Evolutionary conservation across 2,797 vertebrate genomes (phyloP).

Genomic region (Pseudochaenichthys georgianus): DNA sequence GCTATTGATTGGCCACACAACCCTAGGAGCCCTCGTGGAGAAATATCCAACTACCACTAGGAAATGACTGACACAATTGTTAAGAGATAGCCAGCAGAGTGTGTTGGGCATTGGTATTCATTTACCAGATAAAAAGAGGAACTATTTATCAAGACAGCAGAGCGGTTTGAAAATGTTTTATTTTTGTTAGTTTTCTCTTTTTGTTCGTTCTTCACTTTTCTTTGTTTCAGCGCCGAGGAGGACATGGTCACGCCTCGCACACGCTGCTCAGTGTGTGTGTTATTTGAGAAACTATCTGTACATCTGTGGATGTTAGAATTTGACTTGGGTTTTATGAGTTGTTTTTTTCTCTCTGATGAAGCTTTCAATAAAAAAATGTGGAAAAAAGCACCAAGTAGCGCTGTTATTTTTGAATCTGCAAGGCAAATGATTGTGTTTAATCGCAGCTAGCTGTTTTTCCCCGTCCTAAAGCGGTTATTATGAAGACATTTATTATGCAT

Average conservation of each 20-base stretch:
- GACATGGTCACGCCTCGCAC: constrained; percentile 79
- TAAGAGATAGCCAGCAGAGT: constrained; percentile 45
- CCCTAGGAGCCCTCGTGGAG: constrained; percentile 55
- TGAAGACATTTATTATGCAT: constrained; percentile 55
- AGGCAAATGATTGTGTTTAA: constrained; percentile 41
- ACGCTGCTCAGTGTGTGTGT: constrained; percentile 78
- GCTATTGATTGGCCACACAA: constrained; percentile 77
- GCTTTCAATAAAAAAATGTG: constrained; percentile 96
- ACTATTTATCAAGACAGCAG: constrained; percentile 83
- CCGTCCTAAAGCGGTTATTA: constrained; percentile 48
- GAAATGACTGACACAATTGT: constrained; percentile 68
- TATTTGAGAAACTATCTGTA: constrained; percentile 89
- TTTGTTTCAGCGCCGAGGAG: constrained; percentile 74
- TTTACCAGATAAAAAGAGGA: constrained; percentile 55
- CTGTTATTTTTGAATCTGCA: constrained; percentile 56
- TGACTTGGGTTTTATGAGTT: constrained; percentile 91
- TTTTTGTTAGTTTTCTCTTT: constrained; percentile 44
- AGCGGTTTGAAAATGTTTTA: constrained; percentile 64
- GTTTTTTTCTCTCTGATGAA: constrained; percentile 90
- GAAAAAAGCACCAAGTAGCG: constrained; percentile 66
- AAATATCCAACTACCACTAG: constrained; percentile 60
- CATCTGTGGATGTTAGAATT: constrained; percentile 97
- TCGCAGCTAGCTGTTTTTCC: constrained; percentile 30
- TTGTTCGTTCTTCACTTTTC: constrained; percentile 56
- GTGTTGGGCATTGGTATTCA: constrained; percentile 52